Evolutionary conservation across 2,797 vertebrate species (phyloP).

Genomic region (Lacerta bilineata): DNA sequence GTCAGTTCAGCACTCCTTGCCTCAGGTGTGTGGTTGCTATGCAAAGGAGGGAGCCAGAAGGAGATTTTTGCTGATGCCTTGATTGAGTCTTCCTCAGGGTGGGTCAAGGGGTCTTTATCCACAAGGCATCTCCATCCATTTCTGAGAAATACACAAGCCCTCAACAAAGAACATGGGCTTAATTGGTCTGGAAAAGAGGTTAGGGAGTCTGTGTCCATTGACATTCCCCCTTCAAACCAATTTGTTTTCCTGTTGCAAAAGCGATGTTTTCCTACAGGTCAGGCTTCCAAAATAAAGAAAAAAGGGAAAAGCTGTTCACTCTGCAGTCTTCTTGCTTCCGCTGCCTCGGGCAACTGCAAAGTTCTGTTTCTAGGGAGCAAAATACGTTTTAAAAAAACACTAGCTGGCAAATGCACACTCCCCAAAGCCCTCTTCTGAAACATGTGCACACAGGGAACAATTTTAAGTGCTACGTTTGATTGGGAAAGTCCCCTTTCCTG

Average conservation of each 20-base stretch:
- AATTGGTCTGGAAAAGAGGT: not conserved
- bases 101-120: too few species aligned
- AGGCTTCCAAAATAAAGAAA: not conserved
- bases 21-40: too few species aligned
- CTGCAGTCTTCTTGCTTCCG: not conserved
- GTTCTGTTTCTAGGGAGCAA: slow-evolving; percentile 1
- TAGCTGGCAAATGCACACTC: not conserved
- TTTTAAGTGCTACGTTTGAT: not conserved
- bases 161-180: not conserved
- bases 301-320: not conserved
- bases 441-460: not conserved
- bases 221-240: not conserved
- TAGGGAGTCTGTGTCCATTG: not conserved
- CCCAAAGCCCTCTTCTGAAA: not conserved
- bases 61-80: not conserved
- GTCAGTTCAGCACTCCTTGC: not conserved
- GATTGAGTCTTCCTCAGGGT: not conserved
- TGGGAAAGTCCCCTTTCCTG: not conserved
- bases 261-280: not conserved
- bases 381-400: not conserved
- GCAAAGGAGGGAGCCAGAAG: not conserved
- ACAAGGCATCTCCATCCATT: not conserved
- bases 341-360: slow-evolving; percentile 5
- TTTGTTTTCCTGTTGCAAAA: not conserved
- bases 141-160: not conserved